Conservation (phyloP, 2,888 invertebrate genomes). For the Drosophila borborema region DNA sequence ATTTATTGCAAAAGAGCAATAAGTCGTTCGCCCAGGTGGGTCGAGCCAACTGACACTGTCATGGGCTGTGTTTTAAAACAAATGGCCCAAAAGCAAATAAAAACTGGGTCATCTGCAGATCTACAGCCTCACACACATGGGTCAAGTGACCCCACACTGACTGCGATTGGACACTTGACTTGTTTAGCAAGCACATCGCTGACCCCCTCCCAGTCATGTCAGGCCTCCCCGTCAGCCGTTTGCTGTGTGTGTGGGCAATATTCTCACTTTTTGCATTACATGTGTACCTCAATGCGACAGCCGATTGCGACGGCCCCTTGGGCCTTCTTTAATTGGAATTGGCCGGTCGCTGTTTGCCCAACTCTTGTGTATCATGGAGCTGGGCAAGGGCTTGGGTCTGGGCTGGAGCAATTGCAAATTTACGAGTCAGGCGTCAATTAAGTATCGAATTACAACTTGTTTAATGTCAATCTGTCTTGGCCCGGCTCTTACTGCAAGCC, state of each 20-base stretch:
- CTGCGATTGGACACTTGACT: conserved; percentile 28
- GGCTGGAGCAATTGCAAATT: conserved; percentile 81
- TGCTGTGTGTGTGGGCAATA: conserved; percentile 69
- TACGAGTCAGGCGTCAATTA: conserved; percentile 85
- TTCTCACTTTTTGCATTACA: conserved; percentile 72
- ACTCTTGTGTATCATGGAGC: conserved; percentile 17
- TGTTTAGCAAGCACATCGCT: neutral
- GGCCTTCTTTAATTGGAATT: conserved; percentile 79
- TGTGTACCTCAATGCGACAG: conserved; percentile 80
- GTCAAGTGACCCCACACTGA: conserved; percentile 42
- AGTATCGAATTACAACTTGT: conserved; percentile 85
- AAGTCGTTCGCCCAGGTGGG: conserved; percentile 51
- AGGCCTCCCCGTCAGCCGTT: neutral
- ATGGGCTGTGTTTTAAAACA: conserved; percentile 59
- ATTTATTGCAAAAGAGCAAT: conserved; percentile 75
- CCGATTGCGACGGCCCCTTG: conserved; percentile 73
- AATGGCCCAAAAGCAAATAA: conserved; percentile 69
- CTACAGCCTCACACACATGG: conserved; percentile 43
- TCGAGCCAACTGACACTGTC: conserved; percentile 64
- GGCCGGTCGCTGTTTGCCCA: conserved; percentile 45
- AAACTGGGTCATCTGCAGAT: conserved; percentile 67
- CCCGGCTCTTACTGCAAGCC: conserved; percentile 36
- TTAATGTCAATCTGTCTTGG: conserved; percentile 83
- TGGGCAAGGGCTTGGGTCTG: conserved; percentile 3
- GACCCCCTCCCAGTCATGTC: neutral